These are phyloP conservation scores for Microctonus hyperodae DNA, from an alignment of 2,888 invertebrate genomes.

Conservation along the genomic window DNA sequence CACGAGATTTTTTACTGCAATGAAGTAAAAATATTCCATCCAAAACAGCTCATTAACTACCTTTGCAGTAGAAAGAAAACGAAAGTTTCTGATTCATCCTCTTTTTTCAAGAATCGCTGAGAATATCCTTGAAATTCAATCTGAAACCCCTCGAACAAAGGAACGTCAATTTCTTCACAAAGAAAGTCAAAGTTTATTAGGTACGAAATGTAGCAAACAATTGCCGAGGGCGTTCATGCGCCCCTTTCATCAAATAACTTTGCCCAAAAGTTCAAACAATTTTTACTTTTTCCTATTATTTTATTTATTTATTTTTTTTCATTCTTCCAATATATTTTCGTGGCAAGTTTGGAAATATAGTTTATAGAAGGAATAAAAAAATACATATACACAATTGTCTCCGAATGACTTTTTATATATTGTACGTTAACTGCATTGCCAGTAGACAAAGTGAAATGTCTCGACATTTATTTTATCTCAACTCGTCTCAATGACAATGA, in stretches of 20 bases:
- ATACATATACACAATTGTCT: not conserved
- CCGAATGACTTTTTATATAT: not conserved
- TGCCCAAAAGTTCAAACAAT: not conserved
- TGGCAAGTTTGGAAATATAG: not conserved
- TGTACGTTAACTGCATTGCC: not conserved
- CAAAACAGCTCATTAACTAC: not conserved
- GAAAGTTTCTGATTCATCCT: no score
- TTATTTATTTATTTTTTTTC: not conserved
- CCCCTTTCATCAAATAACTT: not conserved
- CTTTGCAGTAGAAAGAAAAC: not conserved
- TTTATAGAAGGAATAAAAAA: not conserved
- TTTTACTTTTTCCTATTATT: not conserved
- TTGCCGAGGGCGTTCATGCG: not conserved
- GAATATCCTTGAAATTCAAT: slow-evolving; percentile 12
- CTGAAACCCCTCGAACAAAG: slow-evolving; percentile 3
- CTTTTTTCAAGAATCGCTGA: not conserved
- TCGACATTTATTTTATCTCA: slow-evolving; percentile 3
- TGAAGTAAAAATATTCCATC: not conserved
- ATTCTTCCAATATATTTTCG: not conserved
- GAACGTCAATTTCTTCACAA: not conserved
- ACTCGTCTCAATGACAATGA: slow-evolving; percentile 7
- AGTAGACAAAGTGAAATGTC: slow-evolving; percentile 13
- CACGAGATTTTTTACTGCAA: not conserved
- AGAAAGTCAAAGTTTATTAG: slow-evolving; percentile 3
- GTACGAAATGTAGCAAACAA: not conserved